Percentiles rank a stretch among this genome's conserved stretches.
phyloP scores from a whole-genome alignment of 1,140 invertebrate genomes.

The Ceratina japonica region DNA sequence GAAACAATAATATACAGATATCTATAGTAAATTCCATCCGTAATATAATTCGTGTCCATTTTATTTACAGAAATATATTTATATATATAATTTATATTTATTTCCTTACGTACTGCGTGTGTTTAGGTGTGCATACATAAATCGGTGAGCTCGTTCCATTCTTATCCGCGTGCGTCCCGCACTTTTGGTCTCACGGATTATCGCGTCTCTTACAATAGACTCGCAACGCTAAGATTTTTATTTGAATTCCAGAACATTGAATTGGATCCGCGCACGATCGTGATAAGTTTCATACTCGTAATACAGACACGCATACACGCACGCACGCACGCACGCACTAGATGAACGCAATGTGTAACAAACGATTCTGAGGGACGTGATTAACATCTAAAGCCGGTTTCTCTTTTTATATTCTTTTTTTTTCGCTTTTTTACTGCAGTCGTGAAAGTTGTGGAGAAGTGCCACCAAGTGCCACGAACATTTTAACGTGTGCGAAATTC shows the following conservation, averaged over 20 bases:
- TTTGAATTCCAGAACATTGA: constrained; percentile 35
- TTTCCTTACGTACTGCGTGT: constrained; percentile 17
- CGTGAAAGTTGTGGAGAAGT: background rate
- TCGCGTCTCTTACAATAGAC: constrained; percentile 31
- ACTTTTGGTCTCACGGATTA: constrained; percentile 60
- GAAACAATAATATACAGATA: constrained; percentile 70
- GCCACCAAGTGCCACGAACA: background rate
- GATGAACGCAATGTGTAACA: constrained; percentile 14
- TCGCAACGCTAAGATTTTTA: constrained; percentile 43
- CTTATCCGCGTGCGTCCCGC: background rate
- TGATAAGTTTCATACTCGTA: background rate
- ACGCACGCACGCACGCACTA: background rate
- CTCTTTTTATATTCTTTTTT: background rate
- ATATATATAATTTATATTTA: constrained; percentile 35
- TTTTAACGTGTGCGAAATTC: background rate
- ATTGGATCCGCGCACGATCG: constrained; percentile 18
- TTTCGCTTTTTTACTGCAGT: background rate
- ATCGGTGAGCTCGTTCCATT: constrained; percentile 52
- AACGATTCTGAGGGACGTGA: constrained; percentile 17
- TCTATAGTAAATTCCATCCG: constrained; percentile 67
- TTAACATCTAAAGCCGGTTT: constrained; percentile 31
- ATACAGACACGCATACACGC: background rate
- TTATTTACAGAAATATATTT: constrained; percentile 68
- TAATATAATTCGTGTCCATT: constrained; percentile 66
- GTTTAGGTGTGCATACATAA: constrained; percentile 35